phyloP scores from a whole-genome alignment of 2,113 vertebrate genomes.

The Bos indicus region DNA sequence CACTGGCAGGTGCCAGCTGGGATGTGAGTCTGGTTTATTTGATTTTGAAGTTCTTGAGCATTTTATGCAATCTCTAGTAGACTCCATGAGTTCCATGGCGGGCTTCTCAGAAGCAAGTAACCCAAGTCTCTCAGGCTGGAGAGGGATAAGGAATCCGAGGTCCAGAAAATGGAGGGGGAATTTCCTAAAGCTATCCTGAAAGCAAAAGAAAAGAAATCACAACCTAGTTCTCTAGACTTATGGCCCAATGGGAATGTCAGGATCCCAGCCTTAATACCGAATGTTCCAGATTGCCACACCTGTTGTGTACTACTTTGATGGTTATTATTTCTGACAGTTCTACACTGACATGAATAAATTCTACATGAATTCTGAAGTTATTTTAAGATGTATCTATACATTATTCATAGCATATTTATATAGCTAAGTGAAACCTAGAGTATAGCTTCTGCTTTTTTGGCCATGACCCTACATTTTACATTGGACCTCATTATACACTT shows the following conservation, averaged over 20 bases:
- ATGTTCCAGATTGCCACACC: neutral
- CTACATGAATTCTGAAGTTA: slow-evolving; percentile 52
- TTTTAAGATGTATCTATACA: slow-evolving; percentile 56
- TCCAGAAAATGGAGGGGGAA: neutral
- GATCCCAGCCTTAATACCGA: neutral
- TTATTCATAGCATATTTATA: slow-evolving; percentile 61
- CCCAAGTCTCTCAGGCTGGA: neutral
- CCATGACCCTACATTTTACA: slow-evolving; percentile 44
- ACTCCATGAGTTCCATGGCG: neutral
- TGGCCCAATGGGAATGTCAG: neutral
- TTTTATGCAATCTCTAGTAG: neutral
- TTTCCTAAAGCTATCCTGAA: neutral
- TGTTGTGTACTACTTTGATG: slow-evolving; percentile 17
- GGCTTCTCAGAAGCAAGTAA: neutral
- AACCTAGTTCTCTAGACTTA: neutral
- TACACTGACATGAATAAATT: slow-evolving; percentile 29
- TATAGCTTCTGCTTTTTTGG: slow-evolving; percentile 45
- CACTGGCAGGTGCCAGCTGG: neutral
- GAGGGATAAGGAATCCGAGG: neutral
- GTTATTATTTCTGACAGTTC: slow-evolving; percentile 40
- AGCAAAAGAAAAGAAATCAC: neutral
- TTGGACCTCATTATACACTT: slow-evolving; percentile 47
- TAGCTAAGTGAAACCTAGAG: slow-evolving; percentile 37
- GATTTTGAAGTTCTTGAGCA: neutral
- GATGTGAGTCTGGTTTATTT: neutral